These are phyloP conservation scores for Augochlorella aurata DNA, from an alignment of 2,888 invertebrate genomes.

Conservation along the genomic window DNA sequence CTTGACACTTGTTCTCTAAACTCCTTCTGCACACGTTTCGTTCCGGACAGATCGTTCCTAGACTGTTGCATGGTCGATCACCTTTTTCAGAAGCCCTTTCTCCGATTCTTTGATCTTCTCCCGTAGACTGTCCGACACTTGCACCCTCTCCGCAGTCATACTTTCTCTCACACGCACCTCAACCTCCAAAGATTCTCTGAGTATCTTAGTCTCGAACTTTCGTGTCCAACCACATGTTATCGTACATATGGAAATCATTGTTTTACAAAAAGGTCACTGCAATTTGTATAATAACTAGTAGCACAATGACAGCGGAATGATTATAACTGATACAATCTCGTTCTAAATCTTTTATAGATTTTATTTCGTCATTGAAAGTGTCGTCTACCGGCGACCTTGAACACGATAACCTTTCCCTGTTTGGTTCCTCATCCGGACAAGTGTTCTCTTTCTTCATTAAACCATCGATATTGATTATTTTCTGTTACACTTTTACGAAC, in stretches of 20 bases:
- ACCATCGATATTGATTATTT: too few relatives aligned
- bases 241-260: too few relatives aligned
- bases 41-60: slow-evolving; percentile 75
- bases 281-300: too few relatives aligned
- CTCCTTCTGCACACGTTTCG: slow-evolving; percentile 75
- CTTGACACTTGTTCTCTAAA: slow-evolving; percentile 76
- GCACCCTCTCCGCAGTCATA: slow-evolving; percentile 68
- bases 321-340: too few relatives aligned
- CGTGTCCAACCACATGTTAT: slow-evolving; percentile 73
- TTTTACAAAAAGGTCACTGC: too few relatives aligned
- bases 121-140: slow-evolving; percentile 71
- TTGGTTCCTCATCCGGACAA: too few relatives aligned
- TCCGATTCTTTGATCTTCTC: slow-evolving; percentile 75
- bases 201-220: slow-evolving; percentile 76
- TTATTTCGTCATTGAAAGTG: too few relatives aligned
- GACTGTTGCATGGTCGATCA: slow-evolving; percentile 73
- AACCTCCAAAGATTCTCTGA: slow-evolving; percentile 72
- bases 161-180: slow-evolving; percentile 73
- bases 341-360: too few relatives aligned
- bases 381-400: too few relatives aligned
- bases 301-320: too few relatives aligned
- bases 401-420: too few relatives aligned
- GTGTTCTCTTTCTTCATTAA: too few relatives aligned
- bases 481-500: background rate
- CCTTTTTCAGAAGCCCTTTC: slow-evolving; percentile 78